These are phyloP conservation scores for Burhinus oedicnemus DNA, from an alignment of 2,113 vertebrate genomes.

Conservation along the genomic window DNA sequence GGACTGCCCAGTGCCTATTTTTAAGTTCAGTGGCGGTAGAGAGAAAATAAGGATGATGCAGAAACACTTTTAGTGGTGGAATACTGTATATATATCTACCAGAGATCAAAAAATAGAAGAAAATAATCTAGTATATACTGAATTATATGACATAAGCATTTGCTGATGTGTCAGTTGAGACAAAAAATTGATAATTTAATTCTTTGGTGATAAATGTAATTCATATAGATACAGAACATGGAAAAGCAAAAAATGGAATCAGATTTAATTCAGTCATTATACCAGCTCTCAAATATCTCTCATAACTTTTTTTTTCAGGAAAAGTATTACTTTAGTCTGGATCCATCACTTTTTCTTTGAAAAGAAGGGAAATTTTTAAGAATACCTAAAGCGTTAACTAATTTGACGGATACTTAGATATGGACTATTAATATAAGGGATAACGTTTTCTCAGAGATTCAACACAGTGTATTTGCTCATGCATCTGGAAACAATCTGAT, in stretches of 20 bases:
- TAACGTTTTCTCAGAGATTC: neutral
- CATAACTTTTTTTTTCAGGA: neutral
- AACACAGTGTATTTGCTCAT: neutral
- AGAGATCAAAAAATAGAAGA: neutral
- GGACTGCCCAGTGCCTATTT: neutral
- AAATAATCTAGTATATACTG: neutral
- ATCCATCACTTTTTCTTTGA: neutral
- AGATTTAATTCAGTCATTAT: neutral
- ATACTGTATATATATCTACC: neutral
- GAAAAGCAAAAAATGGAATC: neutral
- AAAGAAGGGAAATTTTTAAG: neutral
- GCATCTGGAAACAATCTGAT: neutral
- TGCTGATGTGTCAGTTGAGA: neutral
- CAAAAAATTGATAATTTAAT: neutral
- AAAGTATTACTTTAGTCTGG: neutral
- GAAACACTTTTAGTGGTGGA: neutral
- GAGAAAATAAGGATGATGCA: neutral
- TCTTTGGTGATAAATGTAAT: neutral
- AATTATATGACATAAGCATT: neutral
- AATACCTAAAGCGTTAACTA: neutral
- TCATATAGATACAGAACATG: accelerated
- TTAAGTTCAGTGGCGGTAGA: neutral
- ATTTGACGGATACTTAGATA: neutral
- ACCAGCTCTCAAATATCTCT: neutral
- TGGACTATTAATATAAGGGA: neutral